Evolutionary conservation across 2,113 vertebrate species (phyloP).

Genomic region (Oreocharis arfaki): DNA sequence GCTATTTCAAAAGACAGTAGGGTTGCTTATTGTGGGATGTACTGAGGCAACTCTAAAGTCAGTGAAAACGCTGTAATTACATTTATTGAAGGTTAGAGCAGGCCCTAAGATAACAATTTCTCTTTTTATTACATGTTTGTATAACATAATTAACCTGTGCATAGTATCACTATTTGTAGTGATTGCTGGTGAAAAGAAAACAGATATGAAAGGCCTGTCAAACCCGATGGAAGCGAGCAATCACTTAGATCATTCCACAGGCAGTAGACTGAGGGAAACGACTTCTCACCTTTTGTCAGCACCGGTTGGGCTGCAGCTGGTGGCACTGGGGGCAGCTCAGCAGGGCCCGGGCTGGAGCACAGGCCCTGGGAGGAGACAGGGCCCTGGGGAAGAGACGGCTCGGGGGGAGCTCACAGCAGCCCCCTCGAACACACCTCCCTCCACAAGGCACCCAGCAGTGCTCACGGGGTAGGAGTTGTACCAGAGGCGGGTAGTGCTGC

Average conservation of each 20-base stretch:
- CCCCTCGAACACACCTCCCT: too few species aligned
- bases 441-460: not conserved
- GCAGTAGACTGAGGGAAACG: not conserved
- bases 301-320: not conserved
- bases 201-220: accelerated
- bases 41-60: not conserved
- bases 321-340: not conserved
- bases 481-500: not conserved
- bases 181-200: not conserved
- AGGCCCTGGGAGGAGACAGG: not conserved
- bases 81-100: not conserved
- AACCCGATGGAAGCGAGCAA: not conserved
- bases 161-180: not conserved
- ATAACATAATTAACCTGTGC: not conserved
- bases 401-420: not conserved
- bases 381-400: not conserved
- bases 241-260: not conserved
- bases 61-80: not conserved
- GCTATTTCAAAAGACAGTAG: not conserved
- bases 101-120: not conserved
- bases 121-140: not conserved
- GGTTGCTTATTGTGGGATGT: not conserved
- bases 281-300: not conserved
- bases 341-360: not conserved
- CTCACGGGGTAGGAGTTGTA: accelerated